These are phyloP conservation scores for Urocynchramus pylzowi DNA, from an alignment of 2,113 vertebrate genomes.

Conservation along the genomic window DNA sequence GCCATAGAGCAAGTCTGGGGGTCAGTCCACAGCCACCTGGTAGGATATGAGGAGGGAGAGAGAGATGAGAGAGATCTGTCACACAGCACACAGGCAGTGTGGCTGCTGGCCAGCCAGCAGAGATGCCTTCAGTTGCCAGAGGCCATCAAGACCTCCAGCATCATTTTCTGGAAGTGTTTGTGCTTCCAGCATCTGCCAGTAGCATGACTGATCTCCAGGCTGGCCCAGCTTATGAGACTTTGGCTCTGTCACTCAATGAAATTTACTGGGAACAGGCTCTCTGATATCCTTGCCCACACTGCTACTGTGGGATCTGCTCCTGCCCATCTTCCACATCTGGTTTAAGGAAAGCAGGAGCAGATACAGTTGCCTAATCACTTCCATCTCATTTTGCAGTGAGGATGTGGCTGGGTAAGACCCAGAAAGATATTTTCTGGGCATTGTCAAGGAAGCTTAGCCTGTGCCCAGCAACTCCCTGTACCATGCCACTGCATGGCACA, in stretches of 20 bases:
- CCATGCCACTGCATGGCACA: background rate
- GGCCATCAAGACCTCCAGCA: background rate
- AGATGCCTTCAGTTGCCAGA: background rate
- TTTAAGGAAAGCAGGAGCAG: background rate
- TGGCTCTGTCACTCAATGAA: background rate
- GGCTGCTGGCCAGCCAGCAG: background rate
- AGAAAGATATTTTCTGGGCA: background rate
- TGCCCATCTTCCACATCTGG: background rate
- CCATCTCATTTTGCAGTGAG: background rate
- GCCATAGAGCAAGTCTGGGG: background rate
- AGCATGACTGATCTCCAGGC: background rate
- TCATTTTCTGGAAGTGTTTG: background rate
- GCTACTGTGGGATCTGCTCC: background rate
- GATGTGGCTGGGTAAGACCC: background rate
- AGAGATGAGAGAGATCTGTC: background rate
- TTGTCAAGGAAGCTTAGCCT: background rate
- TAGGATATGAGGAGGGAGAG: background rate
- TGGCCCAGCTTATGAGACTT: background rate
- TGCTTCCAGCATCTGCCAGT: background rate
- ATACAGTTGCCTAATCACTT: background rate
- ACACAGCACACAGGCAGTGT: background rate
- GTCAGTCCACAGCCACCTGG: background rate
- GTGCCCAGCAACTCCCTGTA: background rate
- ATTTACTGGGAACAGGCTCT: background rate
- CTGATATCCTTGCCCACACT: background rate